phyloP scores from a whole-genome alignment of 2,797 vertebrate species.

The Chaetophractus vellerosus region DNA sequence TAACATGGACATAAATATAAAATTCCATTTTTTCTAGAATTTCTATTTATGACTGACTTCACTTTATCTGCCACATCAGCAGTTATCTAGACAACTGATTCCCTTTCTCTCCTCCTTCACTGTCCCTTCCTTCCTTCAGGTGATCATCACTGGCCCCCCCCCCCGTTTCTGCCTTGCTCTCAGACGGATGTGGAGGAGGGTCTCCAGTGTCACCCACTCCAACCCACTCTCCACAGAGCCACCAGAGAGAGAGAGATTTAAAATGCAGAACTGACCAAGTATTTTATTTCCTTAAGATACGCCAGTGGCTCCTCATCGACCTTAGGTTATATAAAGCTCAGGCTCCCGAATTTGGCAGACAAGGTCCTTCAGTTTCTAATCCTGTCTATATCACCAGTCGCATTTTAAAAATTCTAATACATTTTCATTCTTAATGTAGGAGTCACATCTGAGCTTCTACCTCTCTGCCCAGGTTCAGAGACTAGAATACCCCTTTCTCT shows the following conservation, averaged over 20 bases:
- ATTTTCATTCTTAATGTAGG: not conserved
- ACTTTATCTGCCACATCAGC: not conserved
- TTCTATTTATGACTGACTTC: not conserved
- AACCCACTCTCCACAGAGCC: not conserved
- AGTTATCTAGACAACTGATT: no score
- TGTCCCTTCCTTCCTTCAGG: accelerated
- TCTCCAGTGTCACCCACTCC: not conserved
- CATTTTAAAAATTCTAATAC: not conserved
- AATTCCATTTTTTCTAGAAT: not conserved
- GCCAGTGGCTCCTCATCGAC: not conserved
- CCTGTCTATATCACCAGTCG: not conserved
- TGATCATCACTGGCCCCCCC: not conserved
- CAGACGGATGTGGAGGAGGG: accelerated
- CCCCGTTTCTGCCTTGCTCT: not conserved
- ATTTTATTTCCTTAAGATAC: not conserved
- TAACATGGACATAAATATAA: not conserved
- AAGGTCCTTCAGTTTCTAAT: not conserved
- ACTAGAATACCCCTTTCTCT: not conserved
- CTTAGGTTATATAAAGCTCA: not conserved
- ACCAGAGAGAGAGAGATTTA: not conserved
- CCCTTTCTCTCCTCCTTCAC: not conserved
- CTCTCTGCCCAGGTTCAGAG: not conserved
- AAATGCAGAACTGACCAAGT: not conserved
- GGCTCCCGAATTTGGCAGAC: not conserved
- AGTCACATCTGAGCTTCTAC: not conserved